Conservation (phyloP, 37 sponge, comb jelly and placozoan genomes). For the Mnemiopsis leidyi region DNA sequence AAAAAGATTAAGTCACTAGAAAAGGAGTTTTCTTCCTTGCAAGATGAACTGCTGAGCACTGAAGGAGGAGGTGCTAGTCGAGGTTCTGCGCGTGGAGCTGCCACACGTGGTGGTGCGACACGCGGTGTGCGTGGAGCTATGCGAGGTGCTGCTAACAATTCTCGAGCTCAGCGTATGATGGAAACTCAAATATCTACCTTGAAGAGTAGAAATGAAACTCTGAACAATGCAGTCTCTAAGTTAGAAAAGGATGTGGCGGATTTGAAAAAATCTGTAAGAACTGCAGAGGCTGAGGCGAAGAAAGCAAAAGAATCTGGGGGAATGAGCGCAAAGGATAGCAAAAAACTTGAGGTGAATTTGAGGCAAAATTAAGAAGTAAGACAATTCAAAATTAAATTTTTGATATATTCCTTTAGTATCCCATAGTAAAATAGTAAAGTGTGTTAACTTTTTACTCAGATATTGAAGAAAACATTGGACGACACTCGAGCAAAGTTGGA, state of each 20-base stretch:
- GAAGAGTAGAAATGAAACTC: not conserved
- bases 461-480: not conserved
- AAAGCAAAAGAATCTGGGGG: not conserved
- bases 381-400: too few relatives aligned
- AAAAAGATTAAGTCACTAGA: too few relatives aligned
- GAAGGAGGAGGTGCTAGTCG: not conserved
- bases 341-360: not conserved
- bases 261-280: not conserved
- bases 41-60: not conserved
- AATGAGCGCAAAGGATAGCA: not conserved
- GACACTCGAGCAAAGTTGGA: not conserved
- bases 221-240: not conserved
- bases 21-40: not conserved
- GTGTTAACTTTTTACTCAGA: not conserved
- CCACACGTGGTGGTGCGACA: not conserved
- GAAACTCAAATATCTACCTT: constrained; percentile 16
- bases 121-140: not conserved
- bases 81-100: not conserved
- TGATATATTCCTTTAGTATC: too few relatives aligned
- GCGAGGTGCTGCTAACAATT: not conserved
- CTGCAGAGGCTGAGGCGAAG: not conserved
- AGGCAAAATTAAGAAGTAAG: too few relatives aligned
- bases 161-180: not conserved
- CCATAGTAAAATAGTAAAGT: too few relatives aligned
- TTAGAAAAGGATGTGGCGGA: not conserved